phyloP scores from a whole-genome alignment of 1,140 invertebrate genomes.

The Diprion similis region DNA sequence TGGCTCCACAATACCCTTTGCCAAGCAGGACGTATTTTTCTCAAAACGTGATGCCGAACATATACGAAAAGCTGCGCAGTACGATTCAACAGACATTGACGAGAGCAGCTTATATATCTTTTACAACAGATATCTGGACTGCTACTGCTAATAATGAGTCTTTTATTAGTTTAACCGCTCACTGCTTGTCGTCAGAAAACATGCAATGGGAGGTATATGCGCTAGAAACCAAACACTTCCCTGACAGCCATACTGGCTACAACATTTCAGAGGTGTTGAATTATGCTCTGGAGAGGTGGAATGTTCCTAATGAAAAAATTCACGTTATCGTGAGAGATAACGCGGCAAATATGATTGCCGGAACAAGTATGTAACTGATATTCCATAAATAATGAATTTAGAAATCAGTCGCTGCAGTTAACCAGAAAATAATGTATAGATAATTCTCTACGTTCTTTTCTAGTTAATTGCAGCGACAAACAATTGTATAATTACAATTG shows the following conservation, averaged over 20 bases:
- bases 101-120: background rate
- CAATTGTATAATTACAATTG: too few species aligned
- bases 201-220: constrained; percentile 15
- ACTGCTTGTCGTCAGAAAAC: constrained; percentile 14
- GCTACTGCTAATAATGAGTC: constrained; percentile 14
- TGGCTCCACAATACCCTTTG: constrained; percentile 17
- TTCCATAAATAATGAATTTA: background rate
- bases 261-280: constrained; percentile 16
- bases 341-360: constrained; percentile 14
- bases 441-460: too few species aligned
- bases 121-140: background rate
- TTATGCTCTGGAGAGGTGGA: constrained; percentile 18
- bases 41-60: constrained; percentile 17
- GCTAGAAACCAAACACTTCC: constrained; percentile 17
- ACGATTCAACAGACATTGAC: background rate
- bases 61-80: constrained; percentile 16
- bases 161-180: constrained; percentile 20
- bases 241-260: constrained; percentile 15
- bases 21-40: constrained; percentile 22
- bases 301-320: constrained; percentile 17
- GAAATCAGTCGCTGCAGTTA: background rate
- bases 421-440: background rate
- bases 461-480: too few species aligned
- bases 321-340: constrained; percentile 19
- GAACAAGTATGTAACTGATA: background rate